Base-by-base conservation (phyloP, 2,888 invertebrate species). In the Therioaphis trifolii region DNA sequence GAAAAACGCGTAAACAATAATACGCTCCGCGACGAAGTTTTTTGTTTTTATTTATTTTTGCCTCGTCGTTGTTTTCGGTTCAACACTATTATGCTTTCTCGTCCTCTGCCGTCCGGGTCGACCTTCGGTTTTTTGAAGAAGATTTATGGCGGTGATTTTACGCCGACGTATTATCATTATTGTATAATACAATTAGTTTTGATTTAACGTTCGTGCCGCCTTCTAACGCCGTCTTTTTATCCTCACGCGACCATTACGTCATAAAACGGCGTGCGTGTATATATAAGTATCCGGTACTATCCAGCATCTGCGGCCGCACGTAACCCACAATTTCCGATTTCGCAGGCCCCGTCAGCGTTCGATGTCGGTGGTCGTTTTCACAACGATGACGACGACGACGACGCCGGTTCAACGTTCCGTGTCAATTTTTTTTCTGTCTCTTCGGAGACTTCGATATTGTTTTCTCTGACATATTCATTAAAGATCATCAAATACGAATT, bases 51-150 rank as follows among this genome's bases (percentile, higher is more conserved):
- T n/a, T n/a, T n/a, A n/a, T n/a, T n/a, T n/a, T n/a, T n/a, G n/a
- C n/a, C n/a, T n/a, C n/a, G n/a, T n/a, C n/a, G n/a, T n/a, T n/a
- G n/a, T n/a, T n/a, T n/a, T n/a, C n/a, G n/a, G n/a, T n/a, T n/a
- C n/a, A n/a, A n/a, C n/a, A n/a, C n/a, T n/a, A n/a, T 76, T 27
- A 27, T 14, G 14, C 18, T 74, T 15, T 24, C 55, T 55, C 55
- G 18, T 55, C 7, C 55, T 58, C 14, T n/a, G 40, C 15, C 46
- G n/a, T 40, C 40, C 55, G 0, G 14, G 14, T 1, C 14, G 35
- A 68, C 78, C 78, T 78, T 78, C 78, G 35, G 52, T 78, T 71
- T n/a, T n/a, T 27, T 71, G 58, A 69, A 58, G 71, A 79, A 71
- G 79, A 79, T 55, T 55, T 71, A 58, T 71, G 27, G 27, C 69